Evolutionary conservation across 2,888 invertebrate species (phyloP).

Genomic region (Laothoe populi): DNA sequence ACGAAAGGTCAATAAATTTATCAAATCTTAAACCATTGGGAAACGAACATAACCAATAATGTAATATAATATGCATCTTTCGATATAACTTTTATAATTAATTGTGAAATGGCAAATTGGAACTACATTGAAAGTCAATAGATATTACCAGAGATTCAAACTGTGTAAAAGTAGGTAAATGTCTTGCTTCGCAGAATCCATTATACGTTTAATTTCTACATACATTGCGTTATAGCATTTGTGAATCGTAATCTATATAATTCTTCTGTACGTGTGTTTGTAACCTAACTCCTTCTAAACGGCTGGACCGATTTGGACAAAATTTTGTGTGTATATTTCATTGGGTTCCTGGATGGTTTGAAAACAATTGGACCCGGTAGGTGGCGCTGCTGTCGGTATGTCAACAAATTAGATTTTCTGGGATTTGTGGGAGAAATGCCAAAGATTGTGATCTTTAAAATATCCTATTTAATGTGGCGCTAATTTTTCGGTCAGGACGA

Average conservation of each 20-base stretch:
- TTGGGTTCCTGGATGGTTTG: no score
- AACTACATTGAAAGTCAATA: not conserved
- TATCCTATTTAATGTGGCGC: no score
- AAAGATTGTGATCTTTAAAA: no score
- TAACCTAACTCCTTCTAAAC: no score
- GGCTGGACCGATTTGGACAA: no score
- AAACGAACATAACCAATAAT: not conserved
- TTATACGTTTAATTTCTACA: slow-evolving; percentile 2
- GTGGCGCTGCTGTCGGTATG: no score
- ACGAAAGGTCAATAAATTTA: not conserved
- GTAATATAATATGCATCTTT: not conserved
- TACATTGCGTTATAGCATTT: not conserved
- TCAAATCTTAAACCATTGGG: not conserved
- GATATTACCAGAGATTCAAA: not conserved
- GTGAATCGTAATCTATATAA: not conserved
- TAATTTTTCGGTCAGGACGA: no score
- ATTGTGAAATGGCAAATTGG: not conserved
- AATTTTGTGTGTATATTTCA: no score
- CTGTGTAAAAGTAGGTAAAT: slow-evolving; percentile 2
- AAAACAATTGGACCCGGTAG: no score
- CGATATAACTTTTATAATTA: not conserved
- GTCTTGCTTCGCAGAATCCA: not conserved
- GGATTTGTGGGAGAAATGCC: no score
- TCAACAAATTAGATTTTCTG: no score
- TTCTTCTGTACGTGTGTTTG: not conserved